A percentile compares a stretch with the other conserved stretches of the same genome.
phyloP scores from a whole-genome alignment of 2,113 vertebrate genomes.

The zebrafish (Danio rerio) region GRCz12tu NC_133182.1:6960501-6961000 shows the following conservation, averaged over 20 bases:
- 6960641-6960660: too few relatives aligned
- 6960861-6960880: background rate
- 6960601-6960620: too few relatives aligned
- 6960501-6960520: too few relatives aligned
- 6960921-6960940: background rate
- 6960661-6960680: background rate
- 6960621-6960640: too few relatives aligned
- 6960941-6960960: background rate
- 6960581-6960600: too few relatives aligned
- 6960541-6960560: too few relatives aligned
- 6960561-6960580: too few relatives aligned
- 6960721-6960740: background rate
- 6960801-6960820: background rate
- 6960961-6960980: slow-evolving; percentile 5
- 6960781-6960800: background rate
- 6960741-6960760: background rate
- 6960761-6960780: background rate
- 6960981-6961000: background rate
- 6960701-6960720: background rate
- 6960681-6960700: background rate
- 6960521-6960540: too few relatives aligned
- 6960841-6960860: background rate
- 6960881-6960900: background rate
- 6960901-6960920: slow-evolving; percentile 4
- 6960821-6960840: background rate